A percentile compares a stretch with the other conserved stretches of the same genome.
These are phyloP conservation scores for Brenthis ino DNA, from an alignment of 2,888 invertebrate genomes.

Conservation along the genomic window DNA sequence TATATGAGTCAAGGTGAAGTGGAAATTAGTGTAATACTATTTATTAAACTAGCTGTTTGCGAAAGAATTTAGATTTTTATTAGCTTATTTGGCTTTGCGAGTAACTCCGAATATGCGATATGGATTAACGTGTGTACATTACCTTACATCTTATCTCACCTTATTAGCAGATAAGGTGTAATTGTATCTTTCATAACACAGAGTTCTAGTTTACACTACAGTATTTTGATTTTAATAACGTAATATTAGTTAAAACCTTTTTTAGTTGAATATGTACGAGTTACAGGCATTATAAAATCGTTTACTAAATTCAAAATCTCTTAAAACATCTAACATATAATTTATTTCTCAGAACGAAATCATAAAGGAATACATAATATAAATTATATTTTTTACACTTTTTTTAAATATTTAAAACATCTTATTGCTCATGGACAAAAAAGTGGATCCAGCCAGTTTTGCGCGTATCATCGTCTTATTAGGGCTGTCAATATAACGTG, in stretches of 20 bases:
- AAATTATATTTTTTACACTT: neutral
- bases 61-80: constrained; percentile 2
- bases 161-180: constrained; percentile 26
- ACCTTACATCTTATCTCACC: constrained; percentile 30
- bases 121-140: constrained; percentile 22
- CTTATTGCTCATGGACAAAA: constrained; percentile 11
- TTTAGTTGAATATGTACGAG: too few relatives aligned
- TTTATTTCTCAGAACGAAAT: constrained; percentile 3
- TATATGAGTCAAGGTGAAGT: too few relatives aligned
- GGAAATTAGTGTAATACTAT: too few relatives aligned
- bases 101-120: constrained; percentile 9
- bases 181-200: constrained; percentile 20
- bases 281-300: too few relatives aligned
- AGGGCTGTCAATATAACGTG: constrained; percentile 11
- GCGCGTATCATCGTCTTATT: constrained; percentile 20
- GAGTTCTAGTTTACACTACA: constrained; percentile 1
- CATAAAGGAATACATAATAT: neutral
- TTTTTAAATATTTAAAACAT: neutral
- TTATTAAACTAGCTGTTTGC: neutral
- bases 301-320: too few relatives aligned
- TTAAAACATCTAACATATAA: neutral
- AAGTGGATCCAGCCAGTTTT: constrained; percentile 13
- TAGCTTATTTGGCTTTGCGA: neutral
- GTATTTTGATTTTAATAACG: too few relatives aligned
- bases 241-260: too few relatives aligned